Evolutionary conservation across 2,113 vertebrate genomes (phyloP).

Genomic region (Artemisiospiza belli): DNA sequence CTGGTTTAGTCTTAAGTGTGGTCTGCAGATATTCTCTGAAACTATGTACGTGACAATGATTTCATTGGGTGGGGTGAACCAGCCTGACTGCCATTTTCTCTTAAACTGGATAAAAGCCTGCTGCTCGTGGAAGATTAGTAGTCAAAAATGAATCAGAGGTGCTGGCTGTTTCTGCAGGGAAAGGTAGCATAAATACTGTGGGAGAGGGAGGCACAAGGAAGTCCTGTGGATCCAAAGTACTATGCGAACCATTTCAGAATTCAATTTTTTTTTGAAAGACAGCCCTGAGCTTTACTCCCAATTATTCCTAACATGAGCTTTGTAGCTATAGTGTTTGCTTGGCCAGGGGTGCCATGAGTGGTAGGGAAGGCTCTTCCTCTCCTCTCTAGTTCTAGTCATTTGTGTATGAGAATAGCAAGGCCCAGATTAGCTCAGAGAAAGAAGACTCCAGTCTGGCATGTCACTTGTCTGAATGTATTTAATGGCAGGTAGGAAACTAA

Average conservation of each 20-base stretch:
- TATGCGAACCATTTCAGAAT: not conserved
- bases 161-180: not conserved
- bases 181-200: not conserved
- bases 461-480: not conserved
- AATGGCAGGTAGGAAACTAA: not conserved
- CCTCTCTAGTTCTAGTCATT: not conserved
- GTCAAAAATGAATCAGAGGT: not conserved
- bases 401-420: not conserved
- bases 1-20: not conserved
- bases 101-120: not conserved
- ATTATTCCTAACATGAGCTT: not conserved
- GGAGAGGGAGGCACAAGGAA: not conserved
- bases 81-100: not conserved
- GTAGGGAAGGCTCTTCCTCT: not conserved
- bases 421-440: not conserved
- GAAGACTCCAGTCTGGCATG: not conserved
- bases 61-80: not conserved
- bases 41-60: fast-evolving
- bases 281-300: not conserved
- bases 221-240: not conserved
- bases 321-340: not conserved
- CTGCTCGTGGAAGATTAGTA: not conserved
- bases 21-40: not conserved
- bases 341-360: not conserved
- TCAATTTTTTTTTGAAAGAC: not conserved